phyloP scores from a whole-genome alignment of 1,140 invertebrate species.

The Lepidotrigona ventralis region DNA sequence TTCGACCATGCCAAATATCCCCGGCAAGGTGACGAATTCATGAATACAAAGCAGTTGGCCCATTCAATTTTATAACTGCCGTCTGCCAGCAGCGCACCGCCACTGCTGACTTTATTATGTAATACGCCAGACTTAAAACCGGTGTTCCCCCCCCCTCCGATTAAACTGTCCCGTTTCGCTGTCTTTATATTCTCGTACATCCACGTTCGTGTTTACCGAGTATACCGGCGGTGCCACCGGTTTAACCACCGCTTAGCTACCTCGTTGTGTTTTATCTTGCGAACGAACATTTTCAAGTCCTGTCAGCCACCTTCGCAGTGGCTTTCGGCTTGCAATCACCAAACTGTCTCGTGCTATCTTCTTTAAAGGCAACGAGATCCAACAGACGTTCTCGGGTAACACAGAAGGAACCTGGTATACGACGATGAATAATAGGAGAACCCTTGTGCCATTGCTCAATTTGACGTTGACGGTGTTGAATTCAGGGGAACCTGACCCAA shows the following conservation, averaged over 20 bases:
- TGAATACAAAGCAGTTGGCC: constrained; percentile 69
- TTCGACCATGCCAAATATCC: constrained; percentile 49
- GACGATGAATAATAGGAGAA: background rate
- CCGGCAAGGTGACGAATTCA: constrained; percentile 68
- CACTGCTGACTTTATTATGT: constrained; percentile 39
- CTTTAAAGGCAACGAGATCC: background rate
- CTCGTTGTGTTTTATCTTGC: no score
- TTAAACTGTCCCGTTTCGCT: background rate
- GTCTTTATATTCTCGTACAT: background rate
- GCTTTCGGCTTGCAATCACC: no score
- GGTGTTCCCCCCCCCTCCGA: background rate
- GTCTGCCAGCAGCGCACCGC: constrained; percentile 28
- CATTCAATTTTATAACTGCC: constrained; percentile 65
- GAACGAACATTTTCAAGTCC: no score
- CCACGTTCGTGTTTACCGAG: no score
- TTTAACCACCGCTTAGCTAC: no score
- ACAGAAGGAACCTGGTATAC: no score
- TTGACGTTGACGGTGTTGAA: background rate
- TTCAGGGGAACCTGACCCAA: background rate
- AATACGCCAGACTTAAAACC: constrained; percentile 29
- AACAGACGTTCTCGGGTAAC: background rate
- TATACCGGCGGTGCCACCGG: no score
- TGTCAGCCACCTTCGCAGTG: no score
- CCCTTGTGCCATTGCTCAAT: background rate
- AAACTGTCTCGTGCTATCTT: background rate